These are phyloP conservation scores for Leucophenga montana DNA, from an alignment of 2,888 invertebrate genomes.

Conservation along the genomic window DNA sequence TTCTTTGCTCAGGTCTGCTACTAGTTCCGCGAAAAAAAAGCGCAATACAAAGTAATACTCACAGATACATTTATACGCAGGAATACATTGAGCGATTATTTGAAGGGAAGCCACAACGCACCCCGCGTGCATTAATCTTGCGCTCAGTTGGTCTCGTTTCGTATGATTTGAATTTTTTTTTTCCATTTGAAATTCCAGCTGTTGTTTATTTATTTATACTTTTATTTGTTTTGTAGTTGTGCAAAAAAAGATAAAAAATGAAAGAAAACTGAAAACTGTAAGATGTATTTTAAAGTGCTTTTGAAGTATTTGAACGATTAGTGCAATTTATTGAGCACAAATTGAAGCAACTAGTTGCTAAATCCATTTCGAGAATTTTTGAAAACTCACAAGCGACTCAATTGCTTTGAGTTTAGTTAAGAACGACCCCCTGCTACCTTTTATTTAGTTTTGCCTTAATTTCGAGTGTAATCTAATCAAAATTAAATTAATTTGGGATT, in stretches of 20 bases:
- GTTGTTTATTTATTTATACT: slow-evolving; percentile 12
- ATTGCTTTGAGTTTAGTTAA: too few relatives aligned
- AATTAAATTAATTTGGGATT: too few relatives aligned
- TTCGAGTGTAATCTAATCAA: too few relatives aligned
- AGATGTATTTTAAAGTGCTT: neutral
- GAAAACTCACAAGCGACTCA: too few relatives aligned
- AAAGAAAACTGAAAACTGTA: neutral
- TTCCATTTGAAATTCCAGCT: slow-evolving; percentile 24
- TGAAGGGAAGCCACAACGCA: slow-evolving; percentile 57
- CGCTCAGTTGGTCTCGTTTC: slow-evolving; percentile 4
- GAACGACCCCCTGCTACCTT: too few relatives aligned
- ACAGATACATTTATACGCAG: neutral
- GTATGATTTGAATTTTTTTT: slow-evolving; percentile 20
- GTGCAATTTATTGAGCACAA: too few relatives aligned
- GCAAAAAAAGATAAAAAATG: neutral
- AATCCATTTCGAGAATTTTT: too few relatives aligned
- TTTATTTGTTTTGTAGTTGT: slow-evolving; percentile 27
- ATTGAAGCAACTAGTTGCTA: too few relatives aligned
- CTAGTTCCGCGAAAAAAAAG: slow-evolving; percentile 38
- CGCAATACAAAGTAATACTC: slow-evolving; percentile 33
- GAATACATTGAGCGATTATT: slow-evolving; percentile 28
- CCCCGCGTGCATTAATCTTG: slow-evolving; percentile 43
- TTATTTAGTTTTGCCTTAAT: too few relatives aligned
- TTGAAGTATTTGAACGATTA: too few relatives aligned
- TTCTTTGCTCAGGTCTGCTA: slow-evolving; percentile 3